These are phyloP conservation scores for Heteromormyrus szaboi DNA, from an alignment of 2,797 vertebrate species.

Conservation along the genomic window DNA sequence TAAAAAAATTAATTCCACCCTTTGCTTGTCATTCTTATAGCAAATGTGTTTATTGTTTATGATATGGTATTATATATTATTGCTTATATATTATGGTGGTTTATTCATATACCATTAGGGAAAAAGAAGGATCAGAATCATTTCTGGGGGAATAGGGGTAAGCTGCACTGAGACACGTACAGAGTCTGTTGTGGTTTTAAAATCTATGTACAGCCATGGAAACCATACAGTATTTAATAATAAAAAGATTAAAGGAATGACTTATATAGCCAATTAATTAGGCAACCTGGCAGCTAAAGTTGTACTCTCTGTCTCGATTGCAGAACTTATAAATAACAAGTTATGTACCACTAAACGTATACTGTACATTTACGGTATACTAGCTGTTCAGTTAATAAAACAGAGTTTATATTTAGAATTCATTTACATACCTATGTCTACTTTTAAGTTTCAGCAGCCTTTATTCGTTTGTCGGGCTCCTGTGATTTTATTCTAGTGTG, in stretches of 20 bases:
- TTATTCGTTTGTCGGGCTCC: background rate
- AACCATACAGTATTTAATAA: background rate
- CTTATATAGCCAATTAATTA: background rate
- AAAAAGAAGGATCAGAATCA: background rate
- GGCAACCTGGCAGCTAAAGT: background rate
- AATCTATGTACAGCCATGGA: background rate
- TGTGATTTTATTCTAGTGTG: background rate
- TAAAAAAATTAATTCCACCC: background rate
- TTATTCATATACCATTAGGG: background rate
- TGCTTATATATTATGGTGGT: background rate
- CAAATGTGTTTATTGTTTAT: background rate
- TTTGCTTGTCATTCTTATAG: background rate
- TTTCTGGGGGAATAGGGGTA: background rate
- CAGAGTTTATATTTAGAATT: background rate
- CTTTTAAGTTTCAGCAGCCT: background rate
- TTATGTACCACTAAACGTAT: background rate
- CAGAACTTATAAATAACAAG: background rate
- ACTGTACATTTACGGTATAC: background rate
- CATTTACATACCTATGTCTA: background rate
- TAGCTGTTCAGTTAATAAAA: background rate
- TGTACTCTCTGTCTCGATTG: background rate
- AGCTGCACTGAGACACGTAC: background rate
- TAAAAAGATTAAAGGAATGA: background rate
- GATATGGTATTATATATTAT: background rate
- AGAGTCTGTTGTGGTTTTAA: background rate